phyloP scores from a whole-genome alignment of 2,797 vertebrate genomes.

The Staurois parvus region DNA sequence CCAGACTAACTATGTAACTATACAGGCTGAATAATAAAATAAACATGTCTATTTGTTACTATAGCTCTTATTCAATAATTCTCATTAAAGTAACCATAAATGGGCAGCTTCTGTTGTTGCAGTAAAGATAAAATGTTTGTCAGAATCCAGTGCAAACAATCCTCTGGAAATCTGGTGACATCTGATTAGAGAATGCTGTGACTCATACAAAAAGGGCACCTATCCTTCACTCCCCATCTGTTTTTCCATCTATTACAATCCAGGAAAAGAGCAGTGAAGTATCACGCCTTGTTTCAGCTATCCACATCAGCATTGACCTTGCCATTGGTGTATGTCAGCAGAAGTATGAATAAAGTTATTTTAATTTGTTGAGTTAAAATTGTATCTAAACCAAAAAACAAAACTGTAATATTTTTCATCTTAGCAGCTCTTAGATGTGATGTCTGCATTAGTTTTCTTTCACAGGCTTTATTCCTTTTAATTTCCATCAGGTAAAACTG shows the following conservation, averaged over 20 bases:
- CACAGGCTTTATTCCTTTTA: too few relatives aligned
- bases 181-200: constrained; percentile 42
- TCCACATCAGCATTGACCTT: background rate
- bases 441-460: too few relatives aligned
- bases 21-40: too few relatives aligned
- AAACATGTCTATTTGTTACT: too few relatives aligned
- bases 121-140: background rate
- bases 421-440: too few relatives aligned
- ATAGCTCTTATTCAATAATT: background rate
- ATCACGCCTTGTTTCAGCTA: constrained; percentile 6
- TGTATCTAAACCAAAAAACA: too few relatives aligned
- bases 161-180: constrained; percentile 22
- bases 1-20: too few relatives aligned
- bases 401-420: too few relatives aligned
- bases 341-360: background rate
- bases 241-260: background rate
- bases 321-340: background rate
- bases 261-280: background rate
- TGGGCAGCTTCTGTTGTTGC: background rate
- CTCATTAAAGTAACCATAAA: too few relatives aligned
- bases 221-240: constrained; percentile 1
- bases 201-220: constrained; percentile 27
- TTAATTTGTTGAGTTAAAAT: too few relatives aligned
- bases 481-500: too few relatives aligned
- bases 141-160: background rate